Evolutionary conservation across 1,140 invertebrate genomes (phyloP).

Genomic region (Odontomachus brunneus): DNA sequence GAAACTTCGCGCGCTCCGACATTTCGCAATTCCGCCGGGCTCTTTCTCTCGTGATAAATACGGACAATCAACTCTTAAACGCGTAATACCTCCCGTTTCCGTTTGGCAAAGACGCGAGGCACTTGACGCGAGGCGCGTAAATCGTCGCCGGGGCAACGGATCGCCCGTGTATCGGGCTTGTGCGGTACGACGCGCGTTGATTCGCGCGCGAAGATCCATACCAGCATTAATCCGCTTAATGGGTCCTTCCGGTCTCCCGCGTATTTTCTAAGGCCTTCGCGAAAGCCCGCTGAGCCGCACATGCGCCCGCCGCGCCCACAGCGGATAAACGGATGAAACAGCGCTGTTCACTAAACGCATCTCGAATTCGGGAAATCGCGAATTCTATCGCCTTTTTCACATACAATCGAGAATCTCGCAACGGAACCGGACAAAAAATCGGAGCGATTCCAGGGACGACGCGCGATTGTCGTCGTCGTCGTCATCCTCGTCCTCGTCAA

Average conservation of each 20-base stretch:
- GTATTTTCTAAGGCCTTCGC: background rate
- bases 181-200: too few species aligned
- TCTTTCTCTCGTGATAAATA: slow-evolving; percentile 40
- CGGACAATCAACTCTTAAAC: slow-evolving; percentile 44
- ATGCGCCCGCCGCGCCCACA: too few species aligned
- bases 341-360: background rate
- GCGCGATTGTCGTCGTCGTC: slow-evolving; percentile 30
- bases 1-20: slow-evolving; percentile 40
- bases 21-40: slow-evolving; percentile 48
- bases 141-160: background rate
- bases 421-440: slow-evolving; percentile 40
- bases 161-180: too few species aligned
- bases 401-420: slow-evolving; percentile 31
- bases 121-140: slow-evolving; percentile 2
- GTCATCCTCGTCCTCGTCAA: too few species aligned
- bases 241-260: too few species aligned
- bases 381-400: background rate
- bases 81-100: slow-evolving; percentile 17
- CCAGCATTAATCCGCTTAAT: background rate
- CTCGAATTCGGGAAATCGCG: slow-evolving; percentile 12
- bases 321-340: background rate
- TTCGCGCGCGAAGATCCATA: background rate
- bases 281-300: background rate
- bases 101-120: background rate
- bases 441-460: slow-evolving; percentile 16